Evolutionary conservation across 2,113 vertebrate species (phyloP), one percentile per base, ranked within the genome.

Genomic region (Morone saxatilis): DNA sequence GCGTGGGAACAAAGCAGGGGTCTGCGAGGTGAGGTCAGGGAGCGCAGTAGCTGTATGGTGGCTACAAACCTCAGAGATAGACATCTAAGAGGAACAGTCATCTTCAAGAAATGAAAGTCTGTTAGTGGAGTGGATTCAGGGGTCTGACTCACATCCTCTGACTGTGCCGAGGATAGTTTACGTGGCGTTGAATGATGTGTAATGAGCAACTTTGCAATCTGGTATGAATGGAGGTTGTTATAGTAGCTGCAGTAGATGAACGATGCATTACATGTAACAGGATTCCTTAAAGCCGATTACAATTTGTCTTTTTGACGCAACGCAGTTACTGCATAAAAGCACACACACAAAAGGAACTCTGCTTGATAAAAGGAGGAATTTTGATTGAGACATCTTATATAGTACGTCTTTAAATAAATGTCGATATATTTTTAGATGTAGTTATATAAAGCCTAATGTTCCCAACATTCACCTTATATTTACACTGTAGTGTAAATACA

Each of bases 1-100:
- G 80, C 69, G 67, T 88, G 78, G 84, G 89, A 95, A 93, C 94
- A 94, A 91, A 91, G 86, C 71, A 31, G 80, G 84, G 85, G 73
- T 82, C 80, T 54, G 60, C 54, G 72, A 92, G 80, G 62, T 5
- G 79, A 89, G 81, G 83, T 87, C 81, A 87, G 76, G 83, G 81
- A 83, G 87, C 86, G 63, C 65, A 31, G 72, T 47, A 53, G 65
- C 85, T 89, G 54, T 60, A 45, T 9, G 31, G 78, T 11, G 31
- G 31, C 63, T 62, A 65, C 13, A 20, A 48, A 82, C 56, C 53
- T 61, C 79, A 78, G 62, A 75, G 71, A 76, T 57, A 76, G 54
- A 71, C 68, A 82, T 78, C 57, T 53, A 51, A 2, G 43, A 59
- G 78, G 50, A 56, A 84, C 76, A 80, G 83, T 86, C 83, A 62